Base-by-base conservation (phyloP, 2,113 vertebrate genomes). In the Leucoraja erinaceus region DNA sequence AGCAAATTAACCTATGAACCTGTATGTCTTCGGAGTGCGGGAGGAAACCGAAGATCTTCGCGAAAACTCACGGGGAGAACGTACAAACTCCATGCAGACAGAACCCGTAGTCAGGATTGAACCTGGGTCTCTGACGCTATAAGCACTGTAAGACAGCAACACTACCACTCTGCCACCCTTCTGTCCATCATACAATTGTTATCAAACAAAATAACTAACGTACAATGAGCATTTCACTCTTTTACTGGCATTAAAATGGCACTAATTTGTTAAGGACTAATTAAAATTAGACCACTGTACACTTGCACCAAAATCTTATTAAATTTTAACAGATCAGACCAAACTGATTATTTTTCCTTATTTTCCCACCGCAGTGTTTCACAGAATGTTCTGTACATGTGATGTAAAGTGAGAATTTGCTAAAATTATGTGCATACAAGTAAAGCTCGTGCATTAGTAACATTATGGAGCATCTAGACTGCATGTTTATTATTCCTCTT, bases 201-300 rank as follows among this genome's bases (percentile, higher is more conserved):
- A 93, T 72, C 78, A 95, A 95, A 95, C 96, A 96, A 96, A 93
- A 70, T 94, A 96, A 95, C 95, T 96, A 47, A 47, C 38, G 38
- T 47, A 96, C 96, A 95, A 95, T 92, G 94, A 95, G 95, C 94
- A 95, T 95, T 95, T 96, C 94, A 95, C 96, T 94, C 95, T 94
- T 96, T 96, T 96, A 96, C 96, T 96, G 94, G 96, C 94, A 94
- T 95, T 94, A 95, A 94, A 95, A 95, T 96, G 94, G 95, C 96
- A 96, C 95, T 94, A 95, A 94, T 95, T 94, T 91, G 20, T 95
- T 94, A 95, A 93, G 68, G 92, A 95, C 95, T 94, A 94, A 95
- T 94, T 95, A 94, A 91, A 94, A 94, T 96, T 95, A 95, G 95
- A 96, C 95, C 94, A 96, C 95, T 96, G 95, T 94, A 94, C 93